phyloP scores from a whole-genome alignment of 1,140 invertebrate species.

The Eumeta japonica region DNA sequence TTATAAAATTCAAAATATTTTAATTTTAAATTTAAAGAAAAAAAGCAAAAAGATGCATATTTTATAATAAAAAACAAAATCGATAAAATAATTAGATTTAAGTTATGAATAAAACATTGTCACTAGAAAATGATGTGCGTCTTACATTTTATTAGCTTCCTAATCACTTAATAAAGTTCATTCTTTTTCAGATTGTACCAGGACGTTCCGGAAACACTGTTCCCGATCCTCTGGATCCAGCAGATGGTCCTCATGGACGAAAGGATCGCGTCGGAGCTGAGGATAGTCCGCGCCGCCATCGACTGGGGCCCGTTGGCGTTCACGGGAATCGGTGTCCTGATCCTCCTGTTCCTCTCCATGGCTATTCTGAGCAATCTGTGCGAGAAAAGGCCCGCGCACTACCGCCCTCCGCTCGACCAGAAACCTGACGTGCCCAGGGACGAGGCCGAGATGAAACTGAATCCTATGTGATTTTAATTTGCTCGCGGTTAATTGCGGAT shows the following conservation, averaged over 20 bases:
- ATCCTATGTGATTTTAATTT: conserved; percentile 26
- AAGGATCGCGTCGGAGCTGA: conserved; percentile 43
- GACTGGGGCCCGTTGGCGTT: conserved; percentile 40
- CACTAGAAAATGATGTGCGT: not conserved
- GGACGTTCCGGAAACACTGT: conserved; percentile 66
- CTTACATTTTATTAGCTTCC: not conserved
- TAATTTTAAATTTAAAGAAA: too few relatives aligned
- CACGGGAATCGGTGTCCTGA: conserved; percentile 27
- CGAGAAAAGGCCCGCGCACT: conserved; percentile 19
- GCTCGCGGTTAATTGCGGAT: too few relatives aligned
- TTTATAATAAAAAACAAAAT: too few relatives aligned
- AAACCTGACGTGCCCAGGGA: conserved; percentile 27
- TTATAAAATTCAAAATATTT: too few relatives aligned
- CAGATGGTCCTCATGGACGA: conserved; percentile 63
- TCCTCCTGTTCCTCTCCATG: conserved; percentile 21
- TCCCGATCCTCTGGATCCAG: conserved; percentile 79
- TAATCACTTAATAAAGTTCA: conserved; percentile 1
- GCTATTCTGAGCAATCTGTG: conserved; percentile 26
- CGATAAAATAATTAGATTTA: not conserved
- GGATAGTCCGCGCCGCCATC: conserved; percentile 25
- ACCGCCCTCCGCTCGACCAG: conserved; percentile 12
- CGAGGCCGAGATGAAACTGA: conserved; percentile 38
- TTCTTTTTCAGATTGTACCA: conserved; percentile 60
- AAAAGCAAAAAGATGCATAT: too few relatives aligned
- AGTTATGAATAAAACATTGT: not conserved